Conservation (phyloP, 2,113 vertebrate species). For the Tamias sibiricus region DNA sequence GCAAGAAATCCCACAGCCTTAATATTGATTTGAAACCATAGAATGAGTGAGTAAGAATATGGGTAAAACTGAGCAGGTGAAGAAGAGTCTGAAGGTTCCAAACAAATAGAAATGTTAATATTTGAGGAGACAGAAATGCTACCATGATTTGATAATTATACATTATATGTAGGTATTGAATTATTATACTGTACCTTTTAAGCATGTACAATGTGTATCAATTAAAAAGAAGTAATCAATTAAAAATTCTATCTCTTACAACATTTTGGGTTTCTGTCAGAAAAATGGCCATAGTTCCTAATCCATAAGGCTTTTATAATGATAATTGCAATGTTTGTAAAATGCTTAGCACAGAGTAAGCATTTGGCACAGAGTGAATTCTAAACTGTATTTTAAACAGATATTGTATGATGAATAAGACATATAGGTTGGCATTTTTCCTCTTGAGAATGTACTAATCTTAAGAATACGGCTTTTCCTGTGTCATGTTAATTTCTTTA, state of each 20-base stretch:
- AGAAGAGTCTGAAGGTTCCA: background rate
- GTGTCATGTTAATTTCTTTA: conserved; percentile 53
- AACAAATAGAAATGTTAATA: too few species aligned
- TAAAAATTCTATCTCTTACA: background rate
- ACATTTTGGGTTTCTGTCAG: background rate
- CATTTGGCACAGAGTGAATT: conserved; percentile 26
- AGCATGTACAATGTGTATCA: background rate
- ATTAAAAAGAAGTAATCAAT: background rate
- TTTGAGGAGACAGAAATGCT: background rate
- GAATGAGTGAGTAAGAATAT: background rate
- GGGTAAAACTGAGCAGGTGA: background rate
- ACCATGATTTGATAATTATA: background rate
- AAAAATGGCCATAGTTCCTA: background rate
- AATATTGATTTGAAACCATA: background rate
- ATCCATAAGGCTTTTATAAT: background rate
- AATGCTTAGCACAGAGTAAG: conserved; percentile 1
- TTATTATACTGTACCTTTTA: background rate
- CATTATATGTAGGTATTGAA: background rate
- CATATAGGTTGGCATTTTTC: background rate
- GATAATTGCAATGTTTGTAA: background rate
- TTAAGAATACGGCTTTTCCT: conserved; percentile 39
- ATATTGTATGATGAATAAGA: conserved; percentile 15
- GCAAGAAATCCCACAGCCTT: background rate
- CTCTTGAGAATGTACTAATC: conserved; percentile 37
- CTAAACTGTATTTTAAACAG: background rate